phyloP scores from a whole-genome alignment of 2,888 invertebrate species.

The Drosophila birchii region DNA sequence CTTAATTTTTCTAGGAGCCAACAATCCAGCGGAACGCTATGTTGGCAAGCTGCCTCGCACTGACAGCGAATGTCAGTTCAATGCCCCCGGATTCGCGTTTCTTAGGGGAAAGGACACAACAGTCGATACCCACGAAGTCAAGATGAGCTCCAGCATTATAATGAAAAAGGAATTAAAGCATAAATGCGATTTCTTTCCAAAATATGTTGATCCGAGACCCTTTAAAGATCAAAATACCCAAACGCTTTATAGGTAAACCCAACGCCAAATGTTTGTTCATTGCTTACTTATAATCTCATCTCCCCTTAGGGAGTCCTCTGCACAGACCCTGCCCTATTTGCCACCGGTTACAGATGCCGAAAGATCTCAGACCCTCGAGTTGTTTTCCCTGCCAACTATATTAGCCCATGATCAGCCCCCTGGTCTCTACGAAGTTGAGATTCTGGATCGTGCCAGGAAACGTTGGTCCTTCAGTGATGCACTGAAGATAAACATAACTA shows the following conservation, averaged over 20 bases:
- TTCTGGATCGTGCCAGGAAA: conserved; percentile 89
- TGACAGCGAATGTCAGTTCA: conserved; percentile 66
- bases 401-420: conserved; percentile 78
- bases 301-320: conserved; percentile 81
- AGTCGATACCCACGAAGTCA: conserved; percentile 67
- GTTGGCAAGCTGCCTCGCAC: conserved; percentile 55
- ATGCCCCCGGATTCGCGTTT: conserved; percentile 61
- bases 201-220: conserved; percentile 48
- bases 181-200: conserved; percentile 65
- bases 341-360: conserved; percentile 72
- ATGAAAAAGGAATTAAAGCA: conserved; percentile 42
- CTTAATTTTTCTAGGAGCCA: conserved; percentile 48
- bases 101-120: conserved; percentile 50
- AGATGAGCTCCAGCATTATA: conserved; percentile 58
- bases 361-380: conserved; percentile 56
- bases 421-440: conserved; percentile 84
- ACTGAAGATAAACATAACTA: conserved; percentile 85
- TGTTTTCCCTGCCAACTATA: conserved; percentile 78
- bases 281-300: not conserved
- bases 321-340: conserved; percentile 82
- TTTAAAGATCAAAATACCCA: conserved; percentile 80
- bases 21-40: conserved; percentile 59
- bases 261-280: too few relatives aligned
- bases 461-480: conserved; percentile 88
- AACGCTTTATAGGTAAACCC: conserved; percentile 80